Percentiles rank a stretch among this genome's conserved stretches.
Evolutionary conservation across 2,113 vertebrate species (phyloP).

Genomic region (Callionymus lyra): DNA sequence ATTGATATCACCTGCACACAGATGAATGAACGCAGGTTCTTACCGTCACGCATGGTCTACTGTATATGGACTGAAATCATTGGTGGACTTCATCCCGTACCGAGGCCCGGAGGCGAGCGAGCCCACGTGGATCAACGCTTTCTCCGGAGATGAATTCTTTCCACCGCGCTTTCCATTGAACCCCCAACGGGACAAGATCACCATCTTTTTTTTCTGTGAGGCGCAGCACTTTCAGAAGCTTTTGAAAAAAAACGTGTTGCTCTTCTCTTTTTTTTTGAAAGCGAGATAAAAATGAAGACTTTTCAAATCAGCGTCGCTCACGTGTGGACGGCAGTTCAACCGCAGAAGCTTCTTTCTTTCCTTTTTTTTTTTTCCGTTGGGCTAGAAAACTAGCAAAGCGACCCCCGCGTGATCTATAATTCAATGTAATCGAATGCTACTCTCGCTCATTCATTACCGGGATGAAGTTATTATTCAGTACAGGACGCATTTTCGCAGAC

Average conservation of each 20-base stretch:
- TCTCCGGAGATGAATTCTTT: conserved; percentile 75
- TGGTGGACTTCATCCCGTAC: no score
- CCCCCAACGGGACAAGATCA: conserved; percentile 75
- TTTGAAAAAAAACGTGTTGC: conserved; percentile 72
- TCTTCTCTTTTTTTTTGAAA: conserved; percentile 57
- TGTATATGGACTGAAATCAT: no score
- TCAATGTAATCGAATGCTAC: conserved; percentile 42
- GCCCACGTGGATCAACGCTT: conserved; percentile 79
- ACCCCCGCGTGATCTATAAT: no score
- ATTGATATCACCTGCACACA: no score
- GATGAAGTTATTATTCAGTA: conserved; percentile 75
- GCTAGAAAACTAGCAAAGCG: conserved; percentile 58
- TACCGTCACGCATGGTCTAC: no score
- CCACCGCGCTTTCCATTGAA: conserved; percentile 69
- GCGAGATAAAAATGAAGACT: conserved; percentile 56
- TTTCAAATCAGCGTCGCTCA: no score
- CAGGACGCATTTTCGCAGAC: conserved; percentile 68
- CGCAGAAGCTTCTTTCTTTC: no score
- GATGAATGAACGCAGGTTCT: no score
- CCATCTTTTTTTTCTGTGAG: conserved; percentile 76
- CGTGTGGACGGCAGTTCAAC: no score
- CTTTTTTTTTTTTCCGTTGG: no score
- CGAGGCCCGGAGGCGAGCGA: conserved; percentile 70
- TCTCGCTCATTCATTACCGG: conserved; percentile 70
- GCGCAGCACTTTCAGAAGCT: conserved; percentile 60